phyloP scores from a whole-genome alignment of 2,113 vertebrate species.

The Scatophagus argus region DNA sequence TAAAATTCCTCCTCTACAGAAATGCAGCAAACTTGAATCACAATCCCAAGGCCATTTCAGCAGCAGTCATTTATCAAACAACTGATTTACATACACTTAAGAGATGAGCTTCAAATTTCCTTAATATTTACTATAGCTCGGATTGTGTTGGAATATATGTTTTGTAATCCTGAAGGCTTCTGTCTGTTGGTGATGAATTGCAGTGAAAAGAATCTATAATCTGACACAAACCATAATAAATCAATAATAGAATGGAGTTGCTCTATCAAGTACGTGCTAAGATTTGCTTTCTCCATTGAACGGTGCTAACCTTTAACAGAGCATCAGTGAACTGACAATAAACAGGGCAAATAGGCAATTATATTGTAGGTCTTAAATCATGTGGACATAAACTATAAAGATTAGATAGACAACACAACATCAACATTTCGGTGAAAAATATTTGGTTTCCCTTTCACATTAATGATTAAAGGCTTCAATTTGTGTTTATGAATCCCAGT shows the following conservation, averaged over 20 bases:
- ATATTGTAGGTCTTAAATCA: background rate
- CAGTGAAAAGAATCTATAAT: constrained; percentile 33
- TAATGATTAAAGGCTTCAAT: background rate
- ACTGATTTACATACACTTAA: background rate
- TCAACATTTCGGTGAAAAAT: background rate
- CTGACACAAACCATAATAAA: constrained; percentile 7
- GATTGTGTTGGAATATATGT: background rate
- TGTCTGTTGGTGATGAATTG: constrained; percentile 23
- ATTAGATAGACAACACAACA: background rate
- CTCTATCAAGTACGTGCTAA: constrained; percentile 3
- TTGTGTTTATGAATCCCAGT: background rate
- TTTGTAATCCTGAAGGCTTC: background rate
- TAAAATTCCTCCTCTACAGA: background rate
- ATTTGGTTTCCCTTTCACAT: background rate
- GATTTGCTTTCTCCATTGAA: background rate
- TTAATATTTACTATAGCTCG: background rate
- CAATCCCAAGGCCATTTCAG: background rate
- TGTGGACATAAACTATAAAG: background rate
- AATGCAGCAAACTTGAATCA: background rate
- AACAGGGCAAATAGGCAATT: background rate
- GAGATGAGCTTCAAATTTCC: background rate
- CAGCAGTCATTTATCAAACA: background rate
- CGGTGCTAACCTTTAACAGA: background rate
- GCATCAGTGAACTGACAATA: background rate
- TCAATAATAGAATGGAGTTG: constrained; percentile 11